Evolutionary conservation across 2,888 invertebrate species (phyloP), one percentile per base, ranked within the genome.

Genomic region (Seladonia tumulorum): DNA sequence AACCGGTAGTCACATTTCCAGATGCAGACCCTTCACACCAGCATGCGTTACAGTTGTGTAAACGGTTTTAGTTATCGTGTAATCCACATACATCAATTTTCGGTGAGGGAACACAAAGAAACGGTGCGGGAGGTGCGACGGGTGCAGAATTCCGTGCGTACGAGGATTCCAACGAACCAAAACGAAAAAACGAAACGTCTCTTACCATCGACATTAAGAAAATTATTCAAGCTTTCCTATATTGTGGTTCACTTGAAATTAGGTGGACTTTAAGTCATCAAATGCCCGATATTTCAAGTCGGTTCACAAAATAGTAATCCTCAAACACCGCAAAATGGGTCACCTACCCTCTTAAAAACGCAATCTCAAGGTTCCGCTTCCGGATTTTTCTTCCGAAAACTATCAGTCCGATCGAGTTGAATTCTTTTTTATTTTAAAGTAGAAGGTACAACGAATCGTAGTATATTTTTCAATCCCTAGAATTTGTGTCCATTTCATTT

Each of bases 21-120:
- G 53, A 83, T 83, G 78, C 74, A 78, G 14, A 83, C 42, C 39
- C 85, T 45, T 75, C 45, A 35, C 53, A 66, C 74, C n/a, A 79
- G 39, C 85, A 84, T 85, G 85, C 85, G 75, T 72, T 66, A 39
- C 22, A 25, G n/a, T 42, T 14, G 42, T 70, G n/a, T n/a, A n/a
- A 42, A 39, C 42, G 42, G 42, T 70, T 68, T 39, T 8, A 10
- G 35, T 68, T 29, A 16, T 22, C 18, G 39, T 22, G 68, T 39
- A 18, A 39, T 39, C 18, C 68, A 22, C 22, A 4, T 39, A 39
- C 68, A 68, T 39, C 63, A 35, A 63, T 63, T 18, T 25, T 25
- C 63, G 18, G 5, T 18, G 29, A 22, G 39, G 68, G 12, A 12
- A 68, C 39, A 35, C 4, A 39, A 22, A 22, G 63, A 12, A 39